Percentiles rank a stretch among this genome's conserved stretches.
Evolutionary conservation across 2,797 vertebrate species (phyloP).

Genomic region (Sebastes itinus): DNA sequence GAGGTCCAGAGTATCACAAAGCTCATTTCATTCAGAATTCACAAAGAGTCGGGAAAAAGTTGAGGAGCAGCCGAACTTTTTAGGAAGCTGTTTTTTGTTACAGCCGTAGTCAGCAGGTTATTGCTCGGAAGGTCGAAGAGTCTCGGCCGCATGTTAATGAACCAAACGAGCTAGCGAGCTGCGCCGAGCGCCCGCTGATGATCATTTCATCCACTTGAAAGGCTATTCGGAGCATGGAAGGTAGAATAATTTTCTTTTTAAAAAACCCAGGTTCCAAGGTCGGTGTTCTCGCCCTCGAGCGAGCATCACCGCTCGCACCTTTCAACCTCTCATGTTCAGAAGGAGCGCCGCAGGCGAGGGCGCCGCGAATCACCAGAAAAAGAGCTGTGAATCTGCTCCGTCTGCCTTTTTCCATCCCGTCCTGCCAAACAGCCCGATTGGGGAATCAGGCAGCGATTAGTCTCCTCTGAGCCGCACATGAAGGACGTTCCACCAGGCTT

Average conservation of each 20-base stretch:
- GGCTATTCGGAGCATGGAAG: neutral
- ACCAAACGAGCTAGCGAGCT: neutral
- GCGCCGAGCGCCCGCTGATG: neutral
- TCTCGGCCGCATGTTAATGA: conserved; percentile 6
- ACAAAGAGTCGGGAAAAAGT: neutral
- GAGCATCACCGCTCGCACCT: neutral
- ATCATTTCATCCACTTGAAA: conserved; percentile 4
- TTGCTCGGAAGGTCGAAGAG: conserved; percentile 6
- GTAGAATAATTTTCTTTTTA: neutral
- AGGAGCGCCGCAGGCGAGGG: neutral
- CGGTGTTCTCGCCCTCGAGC: neutral
- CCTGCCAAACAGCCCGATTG: conserved; percentile 31
- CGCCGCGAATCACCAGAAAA: neutral
- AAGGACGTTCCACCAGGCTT: conserved; percentile 63
- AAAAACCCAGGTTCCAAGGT: neutral
- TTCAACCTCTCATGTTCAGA: neutral
- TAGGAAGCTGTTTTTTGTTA: neutral
- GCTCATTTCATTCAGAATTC: conserved; percentile 13
- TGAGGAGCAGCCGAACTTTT: conserved; percentile 19
- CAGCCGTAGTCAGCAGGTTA: conserved; percentile 8
- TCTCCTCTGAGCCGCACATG: conserved; percentile 64
- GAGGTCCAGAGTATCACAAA: neutral
- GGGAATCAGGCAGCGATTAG: conserved; percentile 57
- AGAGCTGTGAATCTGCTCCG: conserved; percentile 23
- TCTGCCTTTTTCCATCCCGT: neutral